Evolutionary conservation across 2,113 vertebrate species (phyloP).

Genomic region (Pedionomus torquatus): DNA sequence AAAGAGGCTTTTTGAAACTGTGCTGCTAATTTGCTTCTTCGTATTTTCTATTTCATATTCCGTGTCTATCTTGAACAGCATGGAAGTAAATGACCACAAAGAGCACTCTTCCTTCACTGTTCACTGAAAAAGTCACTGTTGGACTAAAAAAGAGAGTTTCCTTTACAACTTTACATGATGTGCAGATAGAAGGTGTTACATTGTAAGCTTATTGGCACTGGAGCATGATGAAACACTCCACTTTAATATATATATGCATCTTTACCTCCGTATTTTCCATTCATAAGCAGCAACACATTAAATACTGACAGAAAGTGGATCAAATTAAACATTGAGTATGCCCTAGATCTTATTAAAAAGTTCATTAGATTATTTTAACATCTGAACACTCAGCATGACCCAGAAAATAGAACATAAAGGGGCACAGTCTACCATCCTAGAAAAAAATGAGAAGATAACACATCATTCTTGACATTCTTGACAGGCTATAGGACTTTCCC

Average conservation of each 20-base stretch:
- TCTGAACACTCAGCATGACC: not conserved
- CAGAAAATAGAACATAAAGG: not conserved
- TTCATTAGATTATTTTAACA: not conserved
- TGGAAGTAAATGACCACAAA: not conserved
- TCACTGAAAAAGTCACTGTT: not conserved
- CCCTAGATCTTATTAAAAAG: fast-evolving
- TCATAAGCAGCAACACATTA: not conserved
- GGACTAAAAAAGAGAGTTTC: not conserved
- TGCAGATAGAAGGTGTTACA: not conserved
- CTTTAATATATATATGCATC: not conserved
- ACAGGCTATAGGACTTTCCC: not conserved
- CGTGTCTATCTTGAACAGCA: not conserved
- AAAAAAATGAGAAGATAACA: not conserved
- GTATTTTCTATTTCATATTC: not conserved
- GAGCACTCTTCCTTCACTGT: not conserved
- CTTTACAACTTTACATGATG: not conserved
- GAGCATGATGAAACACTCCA: not conserved
- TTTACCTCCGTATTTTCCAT: not conserved
- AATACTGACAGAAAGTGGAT: not conserved
- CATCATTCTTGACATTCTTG: not conserved
- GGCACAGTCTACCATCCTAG: not conserved
- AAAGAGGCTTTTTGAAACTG: not conserved
- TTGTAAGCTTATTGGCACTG: not conserved
- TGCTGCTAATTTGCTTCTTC: not conserved
- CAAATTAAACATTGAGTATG: not conserved